These are phyloP conservation scores for Scotopteryx bipunctaria DNA, from an alignment of 2,888 invertebrate genomes.

Conservation along the genomic window DNA sequence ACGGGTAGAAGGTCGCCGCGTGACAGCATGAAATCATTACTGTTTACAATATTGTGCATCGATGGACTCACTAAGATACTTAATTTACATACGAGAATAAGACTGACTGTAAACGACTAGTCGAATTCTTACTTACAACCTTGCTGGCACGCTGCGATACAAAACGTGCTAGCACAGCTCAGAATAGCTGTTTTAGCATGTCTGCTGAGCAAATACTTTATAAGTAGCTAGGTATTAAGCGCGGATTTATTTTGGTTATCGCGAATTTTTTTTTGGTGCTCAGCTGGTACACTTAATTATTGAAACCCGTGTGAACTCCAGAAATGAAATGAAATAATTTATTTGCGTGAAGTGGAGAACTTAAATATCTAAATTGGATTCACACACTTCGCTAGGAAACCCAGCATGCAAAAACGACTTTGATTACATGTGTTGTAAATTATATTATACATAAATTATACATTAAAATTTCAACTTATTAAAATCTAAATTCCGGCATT, in stretches of 20 bases:
- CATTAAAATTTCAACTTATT: too few species aligned
- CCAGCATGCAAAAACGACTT: too few species aligned
- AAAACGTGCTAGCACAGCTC: neutral
- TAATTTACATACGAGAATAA: constrained; percentile 10
- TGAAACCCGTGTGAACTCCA: neutral
- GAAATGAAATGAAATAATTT: neutral
- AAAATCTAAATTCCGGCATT: too few species aligned
- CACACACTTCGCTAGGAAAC: too few species aligned
- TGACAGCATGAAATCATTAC: constrained; percentile 2
- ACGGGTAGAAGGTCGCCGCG: constrained; percentile 6
- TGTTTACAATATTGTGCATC: neutral
- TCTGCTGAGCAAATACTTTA: neutral
- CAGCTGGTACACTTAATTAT: neutral
- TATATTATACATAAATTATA: too few species aligned
- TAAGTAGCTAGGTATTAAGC: neutral
- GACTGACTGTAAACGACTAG: constrained; percentile 21
- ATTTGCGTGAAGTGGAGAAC: neutral
- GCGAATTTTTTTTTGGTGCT: too few species aligned
- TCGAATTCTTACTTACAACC: constrained; percentile 12
- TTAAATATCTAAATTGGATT: too few species aligned
- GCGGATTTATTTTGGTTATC: neutral
- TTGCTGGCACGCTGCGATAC: constrained; percentile 3
- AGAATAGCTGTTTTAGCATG: too few species aligned
- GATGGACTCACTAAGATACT: constrained; percentile 14
- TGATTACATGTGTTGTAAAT: too few species aligned